Base-by-base conservation (phyloP, 2,797 vertebrate genomes). In the Microcaecilia unicolor region DNA sequence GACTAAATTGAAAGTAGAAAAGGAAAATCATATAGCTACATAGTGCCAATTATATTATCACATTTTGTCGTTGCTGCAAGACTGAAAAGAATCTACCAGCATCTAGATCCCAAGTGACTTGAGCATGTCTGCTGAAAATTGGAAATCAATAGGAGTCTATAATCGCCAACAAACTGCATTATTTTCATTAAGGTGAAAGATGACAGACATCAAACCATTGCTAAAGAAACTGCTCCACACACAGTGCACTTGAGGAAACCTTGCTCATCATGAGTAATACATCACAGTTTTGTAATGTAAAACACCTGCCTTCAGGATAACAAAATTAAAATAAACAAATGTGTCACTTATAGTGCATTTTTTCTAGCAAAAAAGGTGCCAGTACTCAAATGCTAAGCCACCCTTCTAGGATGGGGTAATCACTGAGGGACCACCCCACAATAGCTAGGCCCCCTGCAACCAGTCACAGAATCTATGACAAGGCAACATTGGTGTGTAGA, bases 111-210 rank as follows among this genome's bases (percentile, higher is more conserved):
- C 73, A 51, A 43, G 54, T 62, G 76, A 76, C 54, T 48, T 10
- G 11, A 74, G 71, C 68, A 61, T 25, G 62, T 51, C 71, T 75
- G 63, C 67, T 67, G 60, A 80, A 81, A 78, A 88, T 31, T 78
- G 69, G 79, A 84, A 88, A 87, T 90, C 87, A 77, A 88, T 88
- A 74, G 41, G 61, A 64, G 70, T 81, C 81, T 86, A 81, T 86
- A 80, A 90, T 88, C 61, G 8, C 58, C 63, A 75, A 58, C 61
- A 79, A 80, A 74, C 38, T 21, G 56, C 64, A 55, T 74, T 72
- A 51, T 74, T 86, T 86, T 81, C 77, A 55, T 60, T 58, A 76
- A 52, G 37, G 47, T 77, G 67, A 71, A 69, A 61, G 65, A 80
- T 58, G 64, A 58, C 67, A 70, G 48, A 38, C 40, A 31, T 66